Conservation (phyloP, 1,140 invertebrate species). For the Calephelis nemesis region DNA sequence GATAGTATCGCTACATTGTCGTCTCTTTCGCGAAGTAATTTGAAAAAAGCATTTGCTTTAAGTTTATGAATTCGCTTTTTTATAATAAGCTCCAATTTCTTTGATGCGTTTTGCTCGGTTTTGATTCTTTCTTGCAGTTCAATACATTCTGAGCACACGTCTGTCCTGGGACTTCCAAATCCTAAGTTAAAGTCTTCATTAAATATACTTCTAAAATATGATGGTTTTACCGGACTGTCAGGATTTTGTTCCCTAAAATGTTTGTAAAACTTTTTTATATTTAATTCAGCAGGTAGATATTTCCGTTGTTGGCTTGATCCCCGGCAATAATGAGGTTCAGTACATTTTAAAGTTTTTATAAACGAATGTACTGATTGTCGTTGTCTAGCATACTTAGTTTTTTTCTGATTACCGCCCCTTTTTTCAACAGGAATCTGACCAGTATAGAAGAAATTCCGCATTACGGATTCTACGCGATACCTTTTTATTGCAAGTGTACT, state of each 20-base stretch:
- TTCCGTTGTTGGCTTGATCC: neutral
- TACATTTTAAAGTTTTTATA: no score
- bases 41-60: neutral
- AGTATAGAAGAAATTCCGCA: no score
- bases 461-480: no score
- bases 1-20: neutral
- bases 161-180: neutral
- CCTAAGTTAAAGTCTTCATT: constrained; percentile 6
- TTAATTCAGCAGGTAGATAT: neutral
- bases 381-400: no score
- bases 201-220: neutral
- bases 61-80: neutral
- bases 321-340: no score
- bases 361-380: no score
- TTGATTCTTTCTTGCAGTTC: neutral
- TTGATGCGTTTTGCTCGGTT: neutral
- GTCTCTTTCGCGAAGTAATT: neutral
- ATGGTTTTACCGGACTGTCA: neutral
- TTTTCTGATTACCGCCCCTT: no score
- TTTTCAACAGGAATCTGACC: no score
- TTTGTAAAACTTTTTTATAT: neutral
- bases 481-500: no score
- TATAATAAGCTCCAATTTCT: neutral
- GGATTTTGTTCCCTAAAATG: neutral
- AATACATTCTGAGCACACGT: neutral